Conservation (phyloP, 2,888 invertebrate genomes). For the Eudasyphora cyanicolor region DNA sequence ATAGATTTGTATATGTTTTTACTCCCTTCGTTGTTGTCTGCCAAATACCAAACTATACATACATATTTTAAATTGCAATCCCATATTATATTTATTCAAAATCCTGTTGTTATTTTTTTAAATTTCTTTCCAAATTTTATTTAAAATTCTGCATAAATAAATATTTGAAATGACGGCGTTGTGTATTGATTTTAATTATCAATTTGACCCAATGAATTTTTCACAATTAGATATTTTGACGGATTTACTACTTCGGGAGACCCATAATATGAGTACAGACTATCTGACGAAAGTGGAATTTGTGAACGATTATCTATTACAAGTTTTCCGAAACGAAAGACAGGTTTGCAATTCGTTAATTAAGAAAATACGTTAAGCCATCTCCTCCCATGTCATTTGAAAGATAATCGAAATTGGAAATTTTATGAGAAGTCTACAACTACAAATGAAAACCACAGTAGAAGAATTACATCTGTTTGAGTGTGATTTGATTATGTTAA, state of each 20-base stretch:
- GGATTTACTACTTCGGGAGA: constrained; percentile 42
- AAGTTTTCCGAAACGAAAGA: constrained; percentile 42
- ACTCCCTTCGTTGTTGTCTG: too few species aligned
- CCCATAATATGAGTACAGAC: constrained; percentile 37
- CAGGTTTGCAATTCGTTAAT: constrained; percentile 30
- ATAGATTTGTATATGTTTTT: too few species aligned
- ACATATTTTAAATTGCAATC: too few species aligned
- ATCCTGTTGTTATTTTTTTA: too few species aligned
- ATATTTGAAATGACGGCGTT: constrained; percentile 51
- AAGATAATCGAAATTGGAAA: neutral
- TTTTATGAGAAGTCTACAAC: neutral
- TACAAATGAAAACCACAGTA: neutral
- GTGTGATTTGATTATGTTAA: neutral
- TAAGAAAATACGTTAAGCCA: neutral
- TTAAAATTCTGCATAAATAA: neutral
- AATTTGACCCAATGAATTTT: constrained; percentile 36
- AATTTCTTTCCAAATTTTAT: too few species aligned
- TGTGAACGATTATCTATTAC: constrained; percentile 32
- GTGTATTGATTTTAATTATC: constrained; percentile 44
- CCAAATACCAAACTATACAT: too few species aligned
- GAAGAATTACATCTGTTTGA: neutral
- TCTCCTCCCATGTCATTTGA: neutral
- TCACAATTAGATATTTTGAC: constrained; percentile 38
- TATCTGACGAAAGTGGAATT: constrained; percentile 39
- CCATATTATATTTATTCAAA: too few species aligned